These are phyloP conservation scores for Zenarchopterus dispar DNA, from an alignment of 2,797 vertebrate genomes.

Conservation along the genomic window DNA sequence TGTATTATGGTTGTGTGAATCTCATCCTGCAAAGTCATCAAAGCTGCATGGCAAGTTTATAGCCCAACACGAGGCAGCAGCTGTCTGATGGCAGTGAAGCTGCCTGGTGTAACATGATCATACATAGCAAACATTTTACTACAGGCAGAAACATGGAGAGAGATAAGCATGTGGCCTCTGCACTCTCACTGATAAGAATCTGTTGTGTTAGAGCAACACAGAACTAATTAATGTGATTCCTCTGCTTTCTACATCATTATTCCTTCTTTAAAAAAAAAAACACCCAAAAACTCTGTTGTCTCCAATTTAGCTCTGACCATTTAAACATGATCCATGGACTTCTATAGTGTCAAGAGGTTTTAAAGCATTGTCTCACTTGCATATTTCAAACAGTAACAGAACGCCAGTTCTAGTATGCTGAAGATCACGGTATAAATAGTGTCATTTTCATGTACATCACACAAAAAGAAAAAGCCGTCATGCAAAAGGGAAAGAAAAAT, in stretches of 20 bases:
- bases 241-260: slow-evolving; percentile 15
- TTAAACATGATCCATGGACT: slow-evolving; percentile 47
- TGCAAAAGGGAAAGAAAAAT: too few species aligned
- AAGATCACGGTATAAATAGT: too few species aligned
- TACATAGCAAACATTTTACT: slow-evolving; percentile 27
- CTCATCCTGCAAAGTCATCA: slow-evolving; percentile 33
- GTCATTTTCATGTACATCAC: too few species aligned
- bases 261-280: slow-evolving; percentile 27
- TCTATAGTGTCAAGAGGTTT: slow-evolving; percentile 37
- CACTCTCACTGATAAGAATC: slow-evolving; percentile 35
- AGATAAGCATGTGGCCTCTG: slow-evolving; percentile 31
- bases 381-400: too few species aligned
- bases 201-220: slow-evolving; percentile 18
- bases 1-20: slow-evolving; percentile 35
- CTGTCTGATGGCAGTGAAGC: slow-evolving; percentile 56
- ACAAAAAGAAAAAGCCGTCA: too few species aligned
- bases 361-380: too few species aligned
- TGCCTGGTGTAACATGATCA: slow-evolving; percentile 45
- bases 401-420: too few species aligned
- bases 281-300: too few species aligned
- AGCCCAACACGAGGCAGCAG: slow-evolving; percentile 43
- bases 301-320: slow-evolving; percentile 6
- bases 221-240: slow-evolving; percentile 34
- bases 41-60: slow-evolving; percentile 37
- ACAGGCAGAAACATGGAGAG: slow-evolving; percentile 3